Percentiles rank a stretch among this genome's conserved stretches.
Conservation (phyloP, 2,888 invertebrate genomes). For the Heteromyza rotundicornis region DNA sequence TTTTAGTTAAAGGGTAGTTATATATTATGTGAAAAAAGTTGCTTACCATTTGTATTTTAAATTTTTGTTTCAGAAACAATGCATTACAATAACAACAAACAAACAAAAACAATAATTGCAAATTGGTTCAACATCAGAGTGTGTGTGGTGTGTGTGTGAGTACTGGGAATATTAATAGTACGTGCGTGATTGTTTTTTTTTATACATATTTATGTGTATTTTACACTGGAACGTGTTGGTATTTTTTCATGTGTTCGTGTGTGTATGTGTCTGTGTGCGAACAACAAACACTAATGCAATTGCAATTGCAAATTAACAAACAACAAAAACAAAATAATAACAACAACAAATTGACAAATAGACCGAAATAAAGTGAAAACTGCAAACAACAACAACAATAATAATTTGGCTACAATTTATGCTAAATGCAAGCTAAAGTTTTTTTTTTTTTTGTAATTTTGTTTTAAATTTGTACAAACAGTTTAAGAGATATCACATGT, state of each 20-base stretch:
- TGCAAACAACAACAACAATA: not conserved
- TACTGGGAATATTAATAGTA: slow-evolving; percentile 20
- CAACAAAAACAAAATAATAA: slow-evolving; percentile 13
- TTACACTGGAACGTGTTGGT: not conserved
- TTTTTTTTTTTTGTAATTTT: no score
- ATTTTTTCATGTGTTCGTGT: not conserved
- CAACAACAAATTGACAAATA: not conserved
- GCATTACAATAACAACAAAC: slow-evolving; percentile 3
- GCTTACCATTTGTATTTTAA: not conserved
- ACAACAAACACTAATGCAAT: not conserved
- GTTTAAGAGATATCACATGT: not conserved
- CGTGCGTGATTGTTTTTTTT: slow-evolving; percentile 18
- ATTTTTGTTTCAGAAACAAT: no score
- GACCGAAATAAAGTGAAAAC: not conserved
- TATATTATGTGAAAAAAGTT: not conserved
- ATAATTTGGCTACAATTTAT: no score
- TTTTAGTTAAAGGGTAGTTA: not conserved
- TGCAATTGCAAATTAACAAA: not conserved
- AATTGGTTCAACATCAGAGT: not conserved
- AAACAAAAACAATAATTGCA: slow-evolving; percentile 14
- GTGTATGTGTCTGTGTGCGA: slow-evolving; percentile 8
- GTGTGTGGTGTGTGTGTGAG: slow-evolving; percentile 10
- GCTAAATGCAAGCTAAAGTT: no score
- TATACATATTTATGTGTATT: no score
- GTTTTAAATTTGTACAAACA: no score